Conservation (phyloP, 2,797 vertebrate genomes). For the Centropyge bicolor region DNA sequence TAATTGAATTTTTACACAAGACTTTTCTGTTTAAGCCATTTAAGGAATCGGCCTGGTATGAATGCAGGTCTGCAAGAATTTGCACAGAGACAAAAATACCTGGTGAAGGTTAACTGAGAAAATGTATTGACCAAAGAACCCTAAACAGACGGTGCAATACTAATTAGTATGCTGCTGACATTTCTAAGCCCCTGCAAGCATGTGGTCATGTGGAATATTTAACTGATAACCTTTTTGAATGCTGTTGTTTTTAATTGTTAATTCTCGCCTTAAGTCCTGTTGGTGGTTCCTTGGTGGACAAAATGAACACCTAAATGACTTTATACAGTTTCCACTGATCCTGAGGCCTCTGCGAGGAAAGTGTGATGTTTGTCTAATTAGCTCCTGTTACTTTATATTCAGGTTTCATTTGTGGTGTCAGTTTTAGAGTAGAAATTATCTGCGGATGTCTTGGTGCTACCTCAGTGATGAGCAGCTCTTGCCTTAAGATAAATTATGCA, state of each 20-base stretch:
- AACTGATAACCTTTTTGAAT: slow-evolving; percentile 61
- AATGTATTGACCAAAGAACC: slow-evolving; percentile 49
- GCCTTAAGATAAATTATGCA: slow-evolving; percentile 19
- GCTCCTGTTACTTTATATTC: slow-evolving; percentile 37
- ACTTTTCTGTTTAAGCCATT: neutral
- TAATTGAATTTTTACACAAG: neutral
- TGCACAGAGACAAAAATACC: slow-evolving; percentile 22
- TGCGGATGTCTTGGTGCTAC: slow-evolving; percentile 8
- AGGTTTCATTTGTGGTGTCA: slow-evolving; percentile 30
- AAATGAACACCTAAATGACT: slow-evolving; percentile 25
- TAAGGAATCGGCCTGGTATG: neutral
- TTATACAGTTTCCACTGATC: slow-evolving; percentile 29
- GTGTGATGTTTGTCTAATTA: slow-evolving; percentile 58
- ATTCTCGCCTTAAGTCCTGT: slow-evolving; percentile 6
- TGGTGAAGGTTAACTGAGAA: slow-evolving; percentile 62
- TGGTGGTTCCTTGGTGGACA: slow-evolving; percentile 10
- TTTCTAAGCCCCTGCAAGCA: slow-evolving; percentile 47
- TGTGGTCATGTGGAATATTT: slow-evolving; percentile 57
- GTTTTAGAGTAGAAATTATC: slow-evolving; percentile 48
- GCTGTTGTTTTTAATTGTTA: slow-evolving; percentile 59
- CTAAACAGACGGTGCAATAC: slow-evolving; percentile 30
- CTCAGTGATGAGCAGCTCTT: slow-evolving; percentile 27
- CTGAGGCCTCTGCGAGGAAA: slow-evolving; percentile 3
- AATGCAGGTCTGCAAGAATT: slow-evolving; percentile 24
- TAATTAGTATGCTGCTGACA: slow-evolving; percentile 67